Base-by-base conservation (phyloP, 2,113 vertebrate species). In the Synodontis membranacea region DNA sequence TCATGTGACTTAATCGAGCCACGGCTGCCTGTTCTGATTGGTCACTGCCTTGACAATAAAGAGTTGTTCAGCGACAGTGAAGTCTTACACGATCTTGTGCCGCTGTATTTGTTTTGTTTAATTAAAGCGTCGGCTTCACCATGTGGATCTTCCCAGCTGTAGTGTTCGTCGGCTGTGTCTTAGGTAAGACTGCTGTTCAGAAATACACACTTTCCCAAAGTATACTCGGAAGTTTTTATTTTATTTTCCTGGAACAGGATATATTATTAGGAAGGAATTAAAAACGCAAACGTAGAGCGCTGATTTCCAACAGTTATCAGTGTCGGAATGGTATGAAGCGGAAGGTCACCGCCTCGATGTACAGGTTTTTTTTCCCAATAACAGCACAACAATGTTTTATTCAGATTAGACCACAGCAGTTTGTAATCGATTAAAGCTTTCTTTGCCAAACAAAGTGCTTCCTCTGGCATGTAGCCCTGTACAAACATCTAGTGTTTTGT, bases 71-170 rank as follows among this genome's bases (percentile, higher is more conserved):
- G 7, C 46, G n/a, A 10, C 10, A 5, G 15, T n/a, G 66, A 74
- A 72, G 8, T 14, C 82, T 42, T 52, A 7, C 0, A 11, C n/a
- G 12, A 37, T 0, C 15, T 2, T 37, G 15, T 75, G 42, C 19
- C 9, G 54, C n/a, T 17, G 8, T 39, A 14, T 17, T 37, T 46
- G 21, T 10, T 64, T 15, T 83, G 9, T 75, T 54, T 28, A 42
- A 14, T 48, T 44, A 39, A 31, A 17, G n/a, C 21, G 0, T 11
- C 12, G 0, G 0, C 7, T 64, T 34, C 44, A 89, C 4, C 5
- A 94, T 94, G 93, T 76, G 42, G 88, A 42, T 9, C 64, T 82
- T 89, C 68, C 79, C 31, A 56, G 19, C 87, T 44, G 87, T 74
- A 15, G 88, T 86, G 64, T 21, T 94, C 74, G 19, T 94, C 81